Percentiles rank a stretch among this genome's conserved stretches.
Evolutionary conservation across 2,113 vertebrate genomes (phyloP).

Genomic region (Peromyscus californicus): DNA sequence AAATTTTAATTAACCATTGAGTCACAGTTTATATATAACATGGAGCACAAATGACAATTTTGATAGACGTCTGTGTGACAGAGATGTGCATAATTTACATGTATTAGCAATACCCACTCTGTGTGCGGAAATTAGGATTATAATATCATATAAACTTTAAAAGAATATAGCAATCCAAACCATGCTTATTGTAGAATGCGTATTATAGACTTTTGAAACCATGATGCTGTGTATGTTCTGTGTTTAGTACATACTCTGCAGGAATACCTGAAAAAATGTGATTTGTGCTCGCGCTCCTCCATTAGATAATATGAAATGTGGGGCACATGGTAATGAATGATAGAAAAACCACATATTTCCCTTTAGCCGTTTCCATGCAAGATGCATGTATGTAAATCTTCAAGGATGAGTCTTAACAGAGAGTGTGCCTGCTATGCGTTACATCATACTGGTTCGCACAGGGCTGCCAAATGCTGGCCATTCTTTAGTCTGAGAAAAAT

Average conservation of each 20-base stretch:
- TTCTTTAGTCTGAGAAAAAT: conserved; percentile 76
- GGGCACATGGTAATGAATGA: background rate
- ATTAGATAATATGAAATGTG: conserved; percentile 8
- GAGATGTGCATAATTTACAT: conserved; percentile 84
- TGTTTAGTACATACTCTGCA: conserved; percentile 43
- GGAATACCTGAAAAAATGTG: conserved; percentile 1
- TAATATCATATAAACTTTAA: conserved; percentile 72
- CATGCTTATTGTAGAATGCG: conserved; percentile 20
- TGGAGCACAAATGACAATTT: conserved; percentile 84
- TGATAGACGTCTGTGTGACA: conserved; percentile 84
- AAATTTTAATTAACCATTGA: conserved; percentile 83
- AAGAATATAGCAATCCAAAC: conserved; percentile 71
- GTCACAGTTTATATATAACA: conserved; percentile 79
- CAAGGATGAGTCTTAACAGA: background rate
- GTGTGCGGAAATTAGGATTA: conserved; percentile 71
- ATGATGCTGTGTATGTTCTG: background rate
- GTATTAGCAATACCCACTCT: conserved; percentile 78
- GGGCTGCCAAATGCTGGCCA: conserved; percentile 58
- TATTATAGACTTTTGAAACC: conserved; percentile 69
- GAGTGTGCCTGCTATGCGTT: conserved; percentile 14
- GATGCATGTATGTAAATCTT: background rate
- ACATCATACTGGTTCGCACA: background rate
- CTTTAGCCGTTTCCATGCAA: background rate
- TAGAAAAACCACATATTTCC: background rate
- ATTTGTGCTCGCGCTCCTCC: background rate